These are phyloP conservation scores for Brachionus sp. DNA, from an alignment of 1,140 invertebrate genomes.

Conservation along the genomic window DNA sequence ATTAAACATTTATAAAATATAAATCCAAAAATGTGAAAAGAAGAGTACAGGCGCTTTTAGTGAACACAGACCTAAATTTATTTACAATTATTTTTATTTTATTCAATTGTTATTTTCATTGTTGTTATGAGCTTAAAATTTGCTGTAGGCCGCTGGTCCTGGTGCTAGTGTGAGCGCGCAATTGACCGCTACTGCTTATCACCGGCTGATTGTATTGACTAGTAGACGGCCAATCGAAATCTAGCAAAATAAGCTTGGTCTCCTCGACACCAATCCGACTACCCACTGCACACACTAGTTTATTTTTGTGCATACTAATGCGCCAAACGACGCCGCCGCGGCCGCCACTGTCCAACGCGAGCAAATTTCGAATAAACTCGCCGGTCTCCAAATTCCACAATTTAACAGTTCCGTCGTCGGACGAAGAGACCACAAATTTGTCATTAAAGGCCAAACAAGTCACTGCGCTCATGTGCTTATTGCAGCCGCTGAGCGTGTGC, in stretches of 20 bases:
- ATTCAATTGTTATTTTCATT: neutral
- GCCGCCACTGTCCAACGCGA: slow-evolving; percentile 86
- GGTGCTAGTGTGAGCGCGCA: neutral
- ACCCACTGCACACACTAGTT: slow-evolving; percentile 94
- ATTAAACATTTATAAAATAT: neutral
- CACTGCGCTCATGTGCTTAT: slow-evolving; percentile 95
- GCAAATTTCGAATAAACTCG: slow-evolving; percentile 91
- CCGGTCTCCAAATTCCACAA: slow-evolving; percentile 94
- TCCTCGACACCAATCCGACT: slow-evolving; percentile 97
- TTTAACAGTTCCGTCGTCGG: slow-evolving; percentile 97
- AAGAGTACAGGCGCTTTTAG: neutral
- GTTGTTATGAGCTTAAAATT: neutral
- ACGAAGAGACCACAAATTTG: slow-evolving; percentile 97
- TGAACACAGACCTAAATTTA: neutral
- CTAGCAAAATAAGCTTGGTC: slow-evolving; percentile 92
- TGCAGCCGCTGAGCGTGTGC: slow-evolving; percentile 87
- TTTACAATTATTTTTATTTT: slow-evolving; percentile 23
- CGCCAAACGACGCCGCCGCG: slow-evolving; percentile 98
- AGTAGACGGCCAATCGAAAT: slow-evolving; percentile 70
- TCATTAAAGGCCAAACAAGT: slow-evolving; percentile 96
- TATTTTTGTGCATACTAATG: slow-evolving; percentile 88
- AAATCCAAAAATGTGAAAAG: neutral
- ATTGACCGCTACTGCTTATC: neutral
- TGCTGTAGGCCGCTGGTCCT: neutral
- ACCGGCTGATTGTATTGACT: slow-evolving; percentile 26